Evolutionary conservation across 2,888 invertebrate genomes (phyloP).

Genomic region (Chalcosyrphus nemorum): DNA sequence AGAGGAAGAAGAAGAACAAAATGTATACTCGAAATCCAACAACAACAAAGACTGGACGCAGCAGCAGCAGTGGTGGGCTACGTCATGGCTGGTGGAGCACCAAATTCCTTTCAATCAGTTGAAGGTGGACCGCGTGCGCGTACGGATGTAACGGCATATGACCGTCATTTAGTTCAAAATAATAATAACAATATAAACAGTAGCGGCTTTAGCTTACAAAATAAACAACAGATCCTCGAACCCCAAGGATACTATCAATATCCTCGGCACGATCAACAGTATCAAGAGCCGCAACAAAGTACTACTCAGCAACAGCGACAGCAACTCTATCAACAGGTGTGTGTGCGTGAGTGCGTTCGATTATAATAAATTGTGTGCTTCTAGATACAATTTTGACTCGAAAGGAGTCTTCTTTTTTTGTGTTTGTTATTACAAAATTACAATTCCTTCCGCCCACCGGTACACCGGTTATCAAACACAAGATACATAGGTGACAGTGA

Average conservation of each 20-base stretch:
- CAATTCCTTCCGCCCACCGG: slow-evolving; percentile 54
- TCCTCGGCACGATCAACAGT: slow-evolving; percentile 68
- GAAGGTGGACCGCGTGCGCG: slow-evolving; percentile 81
- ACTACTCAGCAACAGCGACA: slow-evolving; percentile 54
- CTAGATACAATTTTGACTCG: slow-evolving; percentile 6
- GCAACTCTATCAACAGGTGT: slow-evolving; percentile 79
- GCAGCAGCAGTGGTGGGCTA: slow-evolving; percentile 74
- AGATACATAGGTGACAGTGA: slow-evolving; percentile 56
- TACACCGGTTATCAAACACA: slow-evolving; percentile 59
- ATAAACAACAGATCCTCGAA: slow-evolving; percentile 51
- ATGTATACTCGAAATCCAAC: slow-evolving; percentile 68
- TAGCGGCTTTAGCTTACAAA: slow-evolving; percentile 66
- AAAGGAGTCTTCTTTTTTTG: slow-evolving; percentile 8
- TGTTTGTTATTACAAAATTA: slow-evolving; percentile 27
- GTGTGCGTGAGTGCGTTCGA: slow-evolving; percentile 73
- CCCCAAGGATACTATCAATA: slow-evolving; percentile 67
- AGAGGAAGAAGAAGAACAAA: slow-evolving; percentile 42
- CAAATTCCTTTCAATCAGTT: slow-evolving; percentile 77
- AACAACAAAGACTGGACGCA: slow-evolving; percentile 48
- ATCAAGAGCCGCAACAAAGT: slow-evolving; percentile 52
- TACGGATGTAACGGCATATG: slow-evolving; percentile 76
- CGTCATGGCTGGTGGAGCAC: slow-evolving; percentile 75
- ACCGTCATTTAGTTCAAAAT: slow-evolving; percentile 75
- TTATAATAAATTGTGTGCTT: neutral
- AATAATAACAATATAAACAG: slow-evolving; percentile 74